A percentile compares a stretch with the other conserved stretches of the same genome.
These are phyloP conservation scores for Leptonema lineaticorne DNA, from an alignment of 1,140 invertebrate genomes.

Conservation along the genomic window DNA sequence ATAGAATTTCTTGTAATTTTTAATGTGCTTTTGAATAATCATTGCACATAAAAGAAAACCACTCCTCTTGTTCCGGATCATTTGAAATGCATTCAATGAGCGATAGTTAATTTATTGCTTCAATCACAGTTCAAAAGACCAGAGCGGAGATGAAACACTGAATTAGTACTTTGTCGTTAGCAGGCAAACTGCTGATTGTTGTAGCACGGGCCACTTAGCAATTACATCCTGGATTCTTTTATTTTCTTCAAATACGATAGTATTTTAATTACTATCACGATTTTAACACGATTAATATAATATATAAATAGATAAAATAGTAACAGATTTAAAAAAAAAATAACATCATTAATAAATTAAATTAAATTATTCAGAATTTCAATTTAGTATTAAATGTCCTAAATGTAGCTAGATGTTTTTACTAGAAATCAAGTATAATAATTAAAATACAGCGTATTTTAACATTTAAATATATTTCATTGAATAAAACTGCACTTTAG, in stretches of 20 bases:
- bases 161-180: conserved; percentile 4
- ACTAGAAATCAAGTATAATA: too few relatives aligned
- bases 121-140: conserved; percentile 10
- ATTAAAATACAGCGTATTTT: too few relatives aligned
- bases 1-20: too few relatives aligned
- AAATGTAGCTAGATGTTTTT: too few relatives aligned
- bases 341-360: not conserved
- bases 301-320: too few relatives aligned
- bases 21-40: too few relatives aligned
- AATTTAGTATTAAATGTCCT: too few relatives aligned
- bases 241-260: not conserved
- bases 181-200: not conserved
- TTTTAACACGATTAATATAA: too few relatives aligned
- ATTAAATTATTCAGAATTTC: not conserved
- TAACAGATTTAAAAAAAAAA: not conserved
- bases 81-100: conserved; percentile 10
- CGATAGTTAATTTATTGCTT: conserved; percentile 8
- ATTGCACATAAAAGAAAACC: not conserved
- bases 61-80: conserved; percentile 16
- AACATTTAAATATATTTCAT: too few relatives aligned
- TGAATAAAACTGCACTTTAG: too few relatives aligned
- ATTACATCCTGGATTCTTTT: not conserved
- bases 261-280: too few relatives aligned
- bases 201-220: not conserved
- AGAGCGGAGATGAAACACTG: not conserved